A percentile compares a stretch with the other conserved stretches of the same genome.
Evolutionary conservation across 2,888 invertebrate genomes (phyloP).

Genomic region (Arge pagana): DNA sequence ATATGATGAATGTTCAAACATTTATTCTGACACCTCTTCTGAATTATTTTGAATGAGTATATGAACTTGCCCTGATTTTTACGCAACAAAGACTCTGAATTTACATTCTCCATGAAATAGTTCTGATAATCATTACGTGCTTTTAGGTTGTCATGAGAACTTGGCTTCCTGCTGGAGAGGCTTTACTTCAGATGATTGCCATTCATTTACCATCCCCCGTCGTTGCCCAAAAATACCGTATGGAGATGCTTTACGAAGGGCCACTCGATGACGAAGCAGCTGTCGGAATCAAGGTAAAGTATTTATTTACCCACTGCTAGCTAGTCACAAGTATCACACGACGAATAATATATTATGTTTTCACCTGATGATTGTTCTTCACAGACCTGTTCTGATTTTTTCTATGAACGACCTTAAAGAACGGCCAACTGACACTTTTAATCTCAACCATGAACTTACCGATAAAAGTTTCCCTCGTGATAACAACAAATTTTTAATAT

Average conservation of each 20-base stretch:
- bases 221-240: slow-evolving; percentile 97
- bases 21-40: slow-evolving; percentile 57
- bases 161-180: slow-evolving; percentile 99
- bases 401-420: slow-evolving; percentile 45
- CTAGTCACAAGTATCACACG: neutral
- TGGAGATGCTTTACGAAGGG: slow-evolving; percentile 99
- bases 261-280: slow-evolving; percentile 96
- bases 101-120: too few relatives aligned
- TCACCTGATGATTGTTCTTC: slow-evolving; percentile 51
- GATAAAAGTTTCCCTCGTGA: too few relatives aligned
- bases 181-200: slow-evolving; percentile 99
- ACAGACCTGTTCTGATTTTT: slow-evolving; percentile 55
- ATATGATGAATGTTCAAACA: slow-evolving; percentile 47
- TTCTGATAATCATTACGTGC: slow-evolving; percentile 18
- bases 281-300: slow-evolving; percentile 75
- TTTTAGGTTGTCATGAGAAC: slow-evolving; percentile 91
- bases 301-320: too few relatives aligned
- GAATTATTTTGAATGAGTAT: slow-evolving; percentile 45
- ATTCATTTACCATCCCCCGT: slow-evolving; percentile 99
- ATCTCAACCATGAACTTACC: too few relatives aligned
- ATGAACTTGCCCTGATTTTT: slow-evolving; percentile 39
- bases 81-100: neutral
- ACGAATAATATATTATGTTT: slow-evolving; percentile 3
- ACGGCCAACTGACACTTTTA: slow-evolving; percentile 49
- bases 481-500: too few relatives aligned